A percentile compares a stretch with the other conserved stretches of the same genome.
Conservation (phyloP, 2,797 vertebrate genomes). For the Psittacula derbiana region DNA sequence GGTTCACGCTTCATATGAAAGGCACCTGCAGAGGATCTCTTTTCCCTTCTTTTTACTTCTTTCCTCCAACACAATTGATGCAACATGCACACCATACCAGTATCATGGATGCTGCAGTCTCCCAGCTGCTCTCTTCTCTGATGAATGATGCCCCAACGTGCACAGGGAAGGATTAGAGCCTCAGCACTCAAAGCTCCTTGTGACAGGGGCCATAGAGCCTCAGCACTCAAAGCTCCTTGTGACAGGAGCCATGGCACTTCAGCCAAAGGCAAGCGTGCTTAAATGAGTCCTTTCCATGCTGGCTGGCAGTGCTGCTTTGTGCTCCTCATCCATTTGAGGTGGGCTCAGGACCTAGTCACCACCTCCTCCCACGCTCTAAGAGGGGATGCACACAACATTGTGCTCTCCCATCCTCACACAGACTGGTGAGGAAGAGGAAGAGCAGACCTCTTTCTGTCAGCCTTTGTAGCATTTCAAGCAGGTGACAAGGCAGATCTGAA, state of each 20-base stretch:
- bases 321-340: neutral
- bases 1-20: neutral
- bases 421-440: neutral
- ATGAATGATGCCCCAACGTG: neutral
- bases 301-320: neutral
- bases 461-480: neutral
- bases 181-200: neutral
- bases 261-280: rapidly evolving
- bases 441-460: neutral
- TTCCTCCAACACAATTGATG: neutral
- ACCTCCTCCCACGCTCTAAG: neutral
- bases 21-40: neutral
- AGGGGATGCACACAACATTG: neutral
- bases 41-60: neutral
- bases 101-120: neutral
- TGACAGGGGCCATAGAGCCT: neutral
- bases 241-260: neutral
- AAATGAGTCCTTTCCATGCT: neutral
- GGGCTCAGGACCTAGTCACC: neutral
- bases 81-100: rapidly evolving
- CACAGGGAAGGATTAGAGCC: neutral
- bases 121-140: neutral
- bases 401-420: neutral
- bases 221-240: neutral
- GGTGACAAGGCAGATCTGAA: neutral